Conservation (phyloP, 1,140 invertebrate genomes). For the Idris sp. region DNA sequence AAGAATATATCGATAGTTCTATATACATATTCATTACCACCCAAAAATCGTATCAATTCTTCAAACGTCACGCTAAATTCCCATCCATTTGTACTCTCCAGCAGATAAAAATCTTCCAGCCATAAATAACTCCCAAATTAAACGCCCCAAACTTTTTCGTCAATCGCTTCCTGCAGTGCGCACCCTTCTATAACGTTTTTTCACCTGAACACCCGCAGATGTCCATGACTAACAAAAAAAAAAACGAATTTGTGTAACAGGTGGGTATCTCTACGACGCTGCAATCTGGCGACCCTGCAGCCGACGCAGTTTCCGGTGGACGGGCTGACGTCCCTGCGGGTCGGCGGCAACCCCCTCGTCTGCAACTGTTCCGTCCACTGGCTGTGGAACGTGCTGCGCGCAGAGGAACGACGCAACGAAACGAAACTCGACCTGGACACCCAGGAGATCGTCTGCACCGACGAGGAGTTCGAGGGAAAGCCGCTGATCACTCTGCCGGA, state of each 20-base stretch:
- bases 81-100: too few relatives aligned
- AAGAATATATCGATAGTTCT: too few relatives aligned
- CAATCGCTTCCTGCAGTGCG: too few relatives aligned
- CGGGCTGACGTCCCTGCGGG: constrained; percentile 82
- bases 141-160: too few relatives aligned
- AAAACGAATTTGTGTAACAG: constrained; percentile 43
- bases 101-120: too few relatives aligned
- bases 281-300: constrained; percentile 84
- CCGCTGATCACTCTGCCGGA: constrained; percentile 69
- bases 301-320: constrained; percentile 89
- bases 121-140: too few relatives aligned
- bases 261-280: constrained; percentile 84
- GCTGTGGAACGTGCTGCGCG: constrained; percentile 86
- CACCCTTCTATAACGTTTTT: too few relatives aligned
- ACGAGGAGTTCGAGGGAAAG: constrained; percentile 73
- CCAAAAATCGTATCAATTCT: too few relatives aligned
- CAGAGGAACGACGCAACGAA: constrained; percentile 70
- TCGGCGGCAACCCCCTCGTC: constrained; percentile 89
- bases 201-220: background rate
- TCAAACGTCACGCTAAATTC: too few relatives aligned
- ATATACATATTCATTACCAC: too few relatives aligned
- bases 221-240: too few relatives aligned
- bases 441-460: constrained; percentile 71
- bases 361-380: constrained; percentile 93
- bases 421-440: constrained; percentile 71